A percentile compares a stretch with the other conserved stretches of the same genome.
Evolutionary conservation across 1,140 invertebrate species (phyloP).

Genomic region (Drosophila pachea): DNA sequence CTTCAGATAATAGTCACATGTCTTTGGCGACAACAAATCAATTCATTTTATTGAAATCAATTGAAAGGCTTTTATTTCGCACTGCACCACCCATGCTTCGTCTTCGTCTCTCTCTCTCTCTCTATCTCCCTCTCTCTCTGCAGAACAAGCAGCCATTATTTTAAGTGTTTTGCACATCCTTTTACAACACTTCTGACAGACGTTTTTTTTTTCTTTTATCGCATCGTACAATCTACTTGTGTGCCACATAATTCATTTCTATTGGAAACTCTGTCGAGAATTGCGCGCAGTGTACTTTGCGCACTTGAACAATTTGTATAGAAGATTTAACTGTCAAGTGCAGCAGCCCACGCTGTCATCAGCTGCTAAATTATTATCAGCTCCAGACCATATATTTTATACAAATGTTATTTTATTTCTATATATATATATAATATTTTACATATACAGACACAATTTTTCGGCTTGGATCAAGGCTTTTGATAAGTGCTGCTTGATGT

Average conservation of each 20-base stretch:
- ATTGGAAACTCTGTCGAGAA: neutral
- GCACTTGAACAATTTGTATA: slow-evolving; percentile 30
- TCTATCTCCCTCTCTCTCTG: neutral
- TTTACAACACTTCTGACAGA: slow-evolving; percentile 24
- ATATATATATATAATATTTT: neutral
- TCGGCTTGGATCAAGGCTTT: slow-evolving; percentile 51
- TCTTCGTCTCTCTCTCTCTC: neutral
- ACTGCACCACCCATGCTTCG: neutral
- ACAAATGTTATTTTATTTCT: slow-evolving; percentile 27
- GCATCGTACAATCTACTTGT: slow-evolving; percentile 3
- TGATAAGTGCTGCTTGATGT: slow-evolving; percentile 55
- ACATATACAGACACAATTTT: slow-evolving; percentile 1
- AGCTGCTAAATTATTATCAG: slow-evolving; percentile 43
- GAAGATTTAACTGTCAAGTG: slow-evolving; percentile 61
- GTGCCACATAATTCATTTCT: too few species aligned
- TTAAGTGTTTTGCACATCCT: slow-evolving; percentile 23
- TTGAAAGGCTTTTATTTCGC: slow-evolving; percentile 51
- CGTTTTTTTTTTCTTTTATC: slow-evolving; percentile 5
- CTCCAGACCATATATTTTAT: slow-evolving; percentile 38
- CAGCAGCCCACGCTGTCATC: slow-evolving; percentile 56
- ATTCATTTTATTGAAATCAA: slow-evolving; percentile 75
- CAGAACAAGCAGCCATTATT: slow-evolving; percentile 13
- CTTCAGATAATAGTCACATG: slow-evolving; percentile 42
- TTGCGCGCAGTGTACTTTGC: slow-evolving; percentile 46
- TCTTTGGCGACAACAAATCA: slow-evolving; percentile 61